phyloP scores from a whole-genome alignment of 2,113 vertebrate genomes.

The Ailuropoda melanoleuca region DNA sequence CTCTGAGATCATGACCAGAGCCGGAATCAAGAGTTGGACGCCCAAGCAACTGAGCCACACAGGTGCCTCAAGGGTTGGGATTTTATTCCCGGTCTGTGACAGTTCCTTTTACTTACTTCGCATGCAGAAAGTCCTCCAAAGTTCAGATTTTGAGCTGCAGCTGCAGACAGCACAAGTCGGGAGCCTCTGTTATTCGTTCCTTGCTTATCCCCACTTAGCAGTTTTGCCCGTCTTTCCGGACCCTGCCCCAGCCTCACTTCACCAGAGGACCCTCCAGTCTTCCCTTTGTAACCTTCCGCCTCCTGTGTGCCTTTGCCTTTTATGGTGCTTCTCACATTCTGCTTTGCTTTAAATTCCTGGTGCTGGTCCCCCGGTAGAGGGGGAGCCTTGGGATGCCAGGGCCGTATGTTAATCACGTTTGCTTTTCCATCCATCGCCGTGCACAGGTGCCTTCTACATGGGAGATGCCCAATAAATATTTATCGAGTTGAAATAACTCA shows the following conservation, averaged over 20 bases:
- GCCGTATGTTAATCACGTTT: not conserved
- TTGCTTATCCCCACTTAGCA: accelerated
- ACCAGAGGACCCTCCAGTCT: not conserved
- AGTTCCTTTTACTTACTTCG: not conserved
- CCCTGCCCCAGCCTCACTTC: not conserved
- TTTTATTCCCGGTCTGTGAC: not conserved
- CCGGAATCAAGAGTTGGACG: not conserved
- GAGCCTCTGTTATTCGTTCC: accelerated
- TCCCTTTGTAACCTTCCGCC: not conserved
- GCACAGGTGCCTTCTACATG: not conserved
- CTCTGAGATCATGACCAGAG: not conserved
- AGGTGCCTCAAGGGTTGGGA: not conserved
- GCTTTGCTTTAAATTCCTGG: not conserved
- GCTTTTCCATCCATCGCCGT: not conserved
- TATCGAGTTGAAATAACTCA: not conserved
- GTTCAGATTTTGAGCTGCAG: not conserved
- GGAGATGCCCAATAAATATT: not conserved
- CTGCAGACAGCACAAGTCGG: no score
- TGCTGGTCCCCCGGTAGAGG: not conserved
- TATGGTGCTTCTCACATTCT: not conserved
- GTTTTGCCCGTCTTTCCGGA: not conserved
- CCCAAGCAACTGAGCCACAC: not conserved
- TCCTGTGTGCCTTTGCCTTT: not conserved
- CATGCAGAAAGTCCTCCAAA: not conserved
- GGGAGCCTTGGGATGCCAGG: not conserved